phyloP scores from a whole-genome alignment of 1,140 invertebrate genomes.

The Anoplolepis gracilipes region DNA sequence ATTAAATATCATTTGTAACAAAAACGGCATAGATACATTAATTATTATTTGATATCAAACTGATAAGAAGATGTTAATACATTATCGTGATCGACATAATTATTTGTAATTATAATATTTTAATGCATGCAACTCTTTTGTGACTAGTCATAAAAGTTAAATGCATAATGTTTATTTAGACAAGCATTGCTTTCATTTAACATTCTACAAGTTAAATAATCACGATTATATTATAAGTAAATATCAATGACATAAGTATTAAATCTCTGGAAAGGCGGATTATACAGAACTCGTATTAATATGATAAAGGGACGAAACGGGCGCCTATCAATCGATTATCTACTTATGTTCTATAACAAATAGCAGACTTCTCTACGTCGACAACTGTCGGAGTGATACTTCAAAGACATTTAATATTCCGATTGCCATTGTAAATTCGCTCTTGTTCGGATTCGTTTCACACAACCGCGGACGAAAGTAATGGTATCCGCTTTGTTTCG shows the following conservation, averaged over 20 bases:
- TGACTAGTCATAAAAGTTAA: background rate
- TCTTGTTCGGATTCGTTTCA: slow-evolving; percentile 38
- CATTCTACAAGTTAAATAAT: background rate
- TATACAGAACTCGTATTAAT: background rate
- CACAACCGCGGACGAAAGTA: slow-evolving; percentile 56
- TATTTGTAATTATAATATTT: background rate
- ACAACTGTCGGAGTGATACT: slow-evolving; percentile 25
- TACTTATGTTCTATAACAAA: slow-evolving; percentile 58
- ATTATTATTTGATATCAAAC: slow-evolving; percentile 3
- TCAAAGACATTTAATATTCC: slow-evolving; percentile 70
- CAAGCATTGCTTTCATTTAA: background rate
- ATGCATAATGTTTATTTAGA: background rate
- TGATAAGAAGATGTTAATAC: background rate
- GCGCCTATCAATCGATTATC: slow-evolving; percentile 60
- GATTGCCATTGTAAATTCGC: slow-evolving; percentile 51
- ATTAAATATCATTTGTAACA: slow-evolving; percentile 47
- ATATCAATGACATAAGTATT: background rate
- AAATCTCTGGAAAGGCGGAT: slow-evolving; percentile 8
- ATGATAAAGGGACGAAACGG: slow-evolving; percentile 32
- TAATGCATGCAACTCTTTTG: background rate
- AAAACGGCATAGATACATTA: background rate
- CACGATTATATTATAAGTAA: no score
- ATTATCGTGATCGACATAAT: background rate
- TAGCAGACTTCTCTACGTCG: slow-evolving; percentile 11
- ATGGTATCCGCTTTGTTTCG: slow-evolving; percentile 63